Evolutionary conservation across 2,888 invertebrate genomes (phyloP), one percentile per base, ranked within the genome.

Genomic region (Therioaphis trifolii): DNA sequence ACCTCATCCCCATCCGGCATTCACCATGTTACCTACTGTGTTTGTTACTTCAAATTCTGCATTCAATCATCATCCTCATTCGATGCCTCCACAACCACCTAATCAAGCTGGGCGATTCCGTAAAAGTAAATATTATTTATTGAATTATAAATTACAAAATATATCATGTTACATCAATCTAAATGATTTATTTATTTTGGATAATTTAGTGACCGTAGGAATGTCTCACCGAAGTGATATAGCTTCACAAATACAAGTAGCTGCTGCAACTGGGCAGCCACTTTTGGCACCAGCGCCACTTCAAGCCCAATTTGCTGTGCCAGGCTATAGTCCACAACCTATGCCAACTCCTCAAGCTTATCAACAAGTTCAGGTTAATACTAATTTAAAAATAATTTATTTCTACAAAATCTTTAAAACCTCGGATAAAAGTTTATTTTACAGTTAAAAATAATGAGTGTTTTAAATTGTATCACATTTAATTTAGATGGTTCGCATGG

Each of bases 201-300:
- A 21, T 55, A 29, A 76, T 63, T 43, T 75, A 85, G 82, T 85
- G 72, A 46, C 84, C 15, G 85, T 85, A 2, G 85, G 82, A 49
- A 79, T 79, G 74, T 80, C 69, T 29, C 77, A 78, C 63, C 58
- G 78, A 55, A n/a, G 84, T 24, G 84, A 84, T 55, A 24, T 84
- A 61, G 71, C 71, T 75, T 85, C 85, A 46, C 85, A 85, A 79
- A 85, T 93, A 24, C 93, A 94, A 87, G 94, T 96, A 91, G 95
- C 95, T 35, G 94, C 94, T 84, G 91, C 92, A 46, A 95, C 95
- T 58, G 96, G 96, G 0, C 96, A 95, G 89, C 96, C 96, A 5
- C 90, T 96, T 84, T 89, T 96, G 87, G 94, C 96, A 61, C 93
- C 95, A 29, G 94, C 93, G 27, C 94, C 95, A 15, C 90, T 95